phyloP scores from a whole-genome alignment of 2,113 vertebrate genomes.

The Lamprologus ornatipinnis region DNA sequence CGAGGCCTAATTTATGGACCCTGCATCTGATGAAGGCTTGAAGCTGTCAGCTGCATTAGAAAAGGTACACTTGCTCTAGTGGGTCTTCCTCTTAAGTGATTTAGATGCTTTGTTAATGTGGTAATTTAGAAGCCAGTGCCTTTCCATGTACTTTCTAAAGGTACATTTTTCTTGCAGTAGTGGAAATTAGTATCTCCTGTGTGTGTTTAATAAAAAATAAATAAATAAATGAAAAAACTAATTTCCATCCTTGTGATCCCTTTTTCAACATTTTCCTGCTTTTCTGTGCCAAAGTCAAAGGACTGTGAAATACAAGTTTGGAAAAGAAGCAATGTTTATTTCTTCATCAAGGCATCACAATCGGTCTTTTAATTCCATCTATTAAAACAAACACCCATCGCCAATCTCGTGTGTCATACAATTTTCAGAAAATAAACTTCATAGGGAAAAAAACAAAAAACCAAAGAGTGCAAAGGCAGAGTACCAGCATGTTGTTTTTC shows the following conservation, averaged over 20 bases:
- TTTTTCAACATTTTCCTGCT: not conserved
- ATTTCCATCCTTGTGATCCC: not conserved
- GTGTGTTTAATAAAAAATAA: not conserved
- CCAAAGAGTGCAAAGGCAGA: conserved; percentile 11
- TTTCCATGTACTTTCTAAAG: not conserved
- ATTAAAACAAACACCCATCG: conserved; percentile 7
- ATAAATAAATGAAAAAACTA: not conserved
- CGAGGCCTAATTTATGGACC: not conserved
- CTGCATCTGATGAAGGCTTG: not conserved
- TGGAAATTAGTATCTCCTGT: not conserved
- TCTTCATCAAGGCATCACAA: conserved; percentile 55
- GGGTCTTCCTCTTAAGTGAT: not conserved
- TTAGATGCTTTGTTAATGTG: not conserved
- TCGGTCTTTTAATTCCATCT: conserved; percentile 25
- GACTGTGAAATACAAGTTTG: not conserved
- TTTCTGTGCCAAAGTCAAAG: not conserved
- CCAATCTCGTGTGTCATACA: not conserved
- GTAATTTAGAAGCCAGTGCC: not conserved
- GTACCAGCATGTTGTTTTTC: conserved; percentile 3
- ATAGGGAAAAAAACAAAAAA: not conserved
- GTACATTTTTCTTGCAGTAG: not conserved
- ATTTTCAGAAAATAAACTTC: not conserved
- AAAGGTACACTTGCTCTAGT: not conserved
- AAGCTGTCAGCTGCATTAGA: not conserved
- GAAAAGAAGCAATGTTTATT: conserved; percentile 67